A percentile compares a stretch with the other conserved stretches of the same genome.
phyloP scores from a whole-genome alignment of 2,888 invertebrate species.

The Drosophila diplacantha region DNA sequence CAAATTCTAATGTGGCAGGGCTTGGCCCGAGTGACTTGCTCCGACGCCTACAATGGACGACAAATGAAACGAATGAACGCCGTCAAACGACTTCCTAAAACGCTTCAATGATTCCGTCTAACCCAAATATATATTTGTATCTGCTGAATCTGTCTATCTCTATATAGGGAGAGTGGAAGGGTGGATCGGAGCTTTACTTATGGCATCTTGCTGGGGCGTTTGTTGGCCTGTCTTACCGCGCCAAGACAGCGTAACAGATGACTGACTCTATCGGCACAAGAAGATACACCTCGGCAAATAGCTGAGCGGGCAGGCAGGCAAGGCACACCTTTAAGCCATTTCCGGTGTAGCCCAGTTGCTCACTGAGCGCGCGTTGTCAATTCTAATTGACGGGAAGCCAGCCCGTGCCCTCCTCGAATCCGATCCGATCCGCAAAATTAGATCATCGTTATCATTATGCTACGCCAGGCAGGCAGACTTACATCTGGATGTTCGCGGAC shows the following conservation, averaged over 20 bases:
- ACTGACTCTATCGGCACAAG: slow-evolving; percentile 48
- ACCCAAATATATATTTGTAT: slow-evolving; percentile 47
- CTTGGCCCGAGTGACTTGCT: slow-evolving; percentile 47
- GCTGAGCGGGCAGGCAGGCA: slow-evolving; percentile 34
- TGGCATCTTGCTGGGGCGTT: slow-evolving; percentile 49
- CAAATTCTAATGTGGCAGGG: slow-evolving; percentile 63
- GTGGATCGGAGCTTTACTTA: slow-evolving; percentile 49
- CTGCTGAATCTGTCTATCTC: slow-evolving; percentile 5
- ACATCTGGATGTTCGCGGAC: slow-evolving; percentile 99
- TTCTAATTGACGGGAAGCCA: slow-evolving; percentile 75
- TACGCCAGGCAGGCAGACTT: slow-evolving; percentile 79
- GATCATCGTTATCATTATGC: slow-evolving; percentile 49
- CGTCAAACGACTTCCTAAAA: slow-evolving; percentile 65
- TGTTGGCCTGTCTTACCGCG: slow-evolving; percentile 40
- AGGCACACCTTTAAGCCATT: slow-evolving; percentile 75
- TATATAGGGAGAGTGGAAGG: slow-evolving; percentile 17
- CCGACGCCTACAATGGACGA: slow-evolving; percentile 58
- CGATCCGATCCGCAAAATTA: slow-evolving; percentile 50
- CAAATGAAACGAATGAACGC: slow-evolving; percentile 38
- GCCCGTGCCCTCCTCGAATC: slow-evolving; percentile 57
- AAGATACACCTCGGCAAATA: slow-evolving; percentile 29
- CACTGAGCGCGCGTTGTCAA: slow-evolving; percentile 70
- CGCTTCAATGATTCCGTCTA: slow-evolving; percentile 68
- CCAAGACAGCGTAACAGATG: slow-evolving; percentile 60
- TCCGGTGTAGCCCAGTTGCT: slow-evolving; percentile 75